phyloP scores from a whole-genome alignment of 2,113 vertebrate species.

The Nothocercus nigrocapillus region DNA sequence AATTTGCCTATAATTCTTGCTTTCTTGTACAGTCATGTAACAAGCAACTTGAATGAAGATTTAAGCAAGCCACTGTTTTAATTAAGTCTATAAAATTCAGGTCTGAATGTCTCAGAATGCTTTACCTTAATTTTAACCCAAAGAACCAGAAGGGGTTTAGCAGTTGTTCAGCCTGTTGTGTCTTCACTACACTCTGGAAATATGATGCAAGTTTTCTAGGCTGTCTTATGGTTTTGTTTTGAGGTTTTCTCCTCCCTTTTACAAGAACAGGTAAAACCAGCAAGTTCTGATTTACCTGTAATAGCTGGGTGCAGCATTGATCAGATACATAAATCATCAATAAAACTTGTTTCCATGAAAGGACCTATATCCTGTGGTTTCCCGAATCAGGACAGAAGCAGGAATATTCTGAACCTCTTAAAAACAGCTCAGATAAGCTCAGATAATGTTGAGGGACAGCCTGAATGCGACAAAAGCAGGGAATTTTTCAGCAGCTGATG shows the following conservation, averaged over 20 bases:
- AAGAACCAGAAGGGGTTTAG: neutral
- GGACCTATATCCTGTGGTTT: accelerated
- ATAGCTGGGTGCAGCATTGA: neutral
- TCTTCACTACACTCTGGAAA: neutral
- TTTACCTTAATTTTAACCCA: neutral
- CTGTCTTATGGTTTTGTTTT: neutral
- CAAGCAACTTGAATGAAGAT: neutral
- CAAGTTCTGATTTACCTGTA: neutral
- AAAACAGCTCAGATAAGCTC: neutral
- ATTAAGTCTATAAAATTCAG: neutral
- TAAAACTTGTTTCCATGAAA: neutral
- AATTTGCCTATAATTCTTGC: neutral
- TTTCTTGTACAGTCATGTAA: neutral
- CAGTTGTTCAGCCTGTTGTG: neutral
- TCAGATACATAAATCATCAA: neutral
- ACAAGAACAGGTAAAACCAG: neutral
- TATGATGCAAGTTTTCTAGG: neutral
- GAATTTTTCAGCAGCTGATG: neutral
- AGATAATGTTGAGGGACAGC: neutral
- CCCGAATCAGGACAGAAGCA: neutral
- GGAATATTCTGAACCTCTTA: neutral
- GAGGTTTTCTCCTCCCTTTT: neutral
- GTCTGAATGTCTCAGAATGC: neutral
- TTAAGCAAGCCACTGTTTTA: neutral
- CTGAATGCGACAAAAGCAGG: neutral